Evolutionary conservation across 2,797 vertebrate genomes (phyloP), one percentile per base, ranked within the genome.

Genomic region (Etheostoma nigrum): DNA sequence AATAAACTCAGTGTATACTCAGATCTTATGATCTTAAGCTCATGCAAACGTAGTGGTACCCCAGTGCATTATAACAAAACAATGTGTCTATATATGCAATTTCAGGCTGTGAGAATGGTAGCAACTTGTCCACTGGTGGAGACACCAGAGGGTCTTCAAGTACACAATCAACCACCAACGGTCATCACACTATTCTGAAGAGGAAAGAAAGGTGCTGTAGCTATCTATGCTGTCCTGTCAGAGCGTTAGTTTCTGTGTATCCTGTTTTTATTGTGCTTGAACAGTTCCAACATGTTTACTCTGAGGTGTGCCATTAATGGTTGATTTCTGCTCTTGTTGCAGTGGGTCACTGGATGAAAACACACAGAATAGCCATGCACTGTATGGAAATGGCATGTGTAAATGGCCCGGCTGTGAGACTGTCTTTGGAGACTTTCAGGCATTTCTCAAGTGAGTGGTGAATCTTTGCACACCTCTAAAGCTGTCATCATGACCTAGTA

Each of bases 401-500:
- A 99, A 99, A 82, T 99, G 98, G 98, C 97, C 98, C 0, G 98
- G 98, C 91, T 99, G 98, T 61, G 98, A 99, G 93, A 97, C 96
- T 0, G 96, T 99, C 77, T 98, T 97, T 72, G 98, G 97, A 93
- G 98, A 99, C 85, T 98, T 99, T 93, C 96, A 97, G 89, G 96
- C 97, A 4, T 99, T 99, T 92, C 94, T 99, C 90, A 98, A 99
- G 98, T 99, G 95, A 99, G 98, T 92, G 54, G n/a, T 5, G 44
- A 49, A 72, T 45, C 8, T 45, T 19, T 44, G 33, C n/a, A 3
- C 19, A 16, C 9, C 18, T 63, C 47, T 21, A 18, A 57, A 30
- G 48, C 49, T 33, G 57, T 36, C 5, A 1, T 60, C 30, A n/a
- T 0, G n/a, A 25, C 44, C 12, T 44, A 27, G 44, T 12, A 23